Percentiles rank a stretch among this genome's conserved stretches.
Conservation (phyloP, 1,140 invertebrate species). For the Triops cancriformis region DNA sequence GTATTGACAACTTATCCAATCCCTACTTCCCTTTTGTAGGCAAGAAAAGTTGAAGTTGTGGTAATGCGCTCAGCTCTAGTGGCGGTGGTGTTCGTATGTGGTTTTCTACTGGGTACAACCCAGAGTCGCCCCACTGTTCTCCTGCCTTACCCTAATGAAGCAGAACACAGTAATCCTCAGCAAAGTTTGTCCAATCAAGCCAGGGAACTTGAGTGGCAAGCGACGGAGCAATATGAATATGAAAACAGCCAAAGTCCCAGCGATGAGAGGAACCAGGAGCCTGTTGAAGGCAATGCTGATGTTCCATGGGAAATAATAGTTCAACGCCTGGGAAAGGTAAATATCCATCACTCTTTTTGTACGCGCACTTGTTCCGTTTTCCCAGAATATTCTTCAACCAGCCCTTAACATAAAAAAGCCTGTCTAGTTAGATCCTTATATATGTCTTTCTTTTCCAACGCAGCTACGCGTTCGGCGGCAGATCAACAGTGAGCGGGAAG, state of each 20-base stretch:
- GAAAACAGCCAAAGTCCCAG: background rate
- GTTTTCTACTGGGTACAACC: slow-evolving; percentile 1
- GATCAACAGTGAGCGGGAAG: background rate
- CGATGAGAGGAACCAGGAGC: background rate
- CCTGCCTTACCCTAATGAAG: background rate
- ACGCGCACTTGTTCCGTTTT: background rate
- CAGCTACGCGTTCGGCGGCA: background rate
- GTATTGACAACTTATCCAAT: background rate
- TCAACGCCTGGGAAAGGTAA: slow-evolving; percentile 1
- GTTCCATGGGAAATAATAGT: background rate
- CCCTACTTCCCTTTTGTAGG: background rate
- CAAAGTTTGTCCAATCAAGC: background rate
- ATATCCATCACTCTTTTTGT: background rate
- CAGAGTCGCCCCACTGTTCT: background rate
- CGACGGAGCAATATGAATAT: background rate
- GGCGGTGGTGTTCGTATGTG: background rate
- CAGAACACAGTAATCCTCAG: background rate
- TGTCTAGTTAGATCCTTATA: background rate
- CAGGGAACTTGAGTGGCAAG: background rate
- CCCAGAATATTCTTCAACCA: background rate
- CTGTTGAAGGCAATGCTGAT: background rate
- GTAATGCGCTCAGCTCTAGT: slow-evolving; percentile 8
- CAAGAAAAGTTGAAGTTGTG: background rate
- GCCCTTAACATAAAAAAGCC: background rate
- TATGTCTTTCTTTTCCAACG: background rate